These are phyloP conservation scores for Nicator chloris DNA, from an alignment of 2,113 vertebrate genomes.

Conservation along the genomic window DNA sequence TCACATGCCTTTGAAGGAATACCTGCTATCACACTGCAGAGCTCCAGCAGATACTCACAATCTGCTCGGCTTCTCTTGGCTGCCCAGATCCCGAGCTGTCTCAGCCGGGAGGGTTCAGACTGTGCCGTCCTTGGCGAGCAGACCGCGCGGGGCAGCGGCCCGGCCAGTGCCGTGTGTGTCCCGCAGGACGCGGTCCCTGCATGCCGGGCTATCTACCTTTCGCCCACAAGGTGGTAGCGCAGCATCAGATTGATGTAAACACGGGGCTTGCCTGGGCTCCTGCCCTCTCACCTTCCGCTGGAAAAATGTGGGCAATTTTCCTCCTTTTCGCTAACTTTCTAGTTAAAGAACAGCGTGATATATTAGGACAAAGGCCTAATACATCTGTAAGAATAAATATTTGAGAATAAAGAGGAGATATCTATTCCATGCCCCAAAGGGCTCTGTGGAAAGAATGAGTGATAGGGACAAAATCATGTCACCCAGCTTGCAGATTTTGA, in stretches of 20 bases:
- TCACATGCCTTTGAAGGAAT: neutral
- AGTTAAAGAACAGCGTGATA: neutral
- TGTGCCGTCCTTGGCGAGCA: no score
- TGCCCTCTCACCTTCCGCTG: neutral
- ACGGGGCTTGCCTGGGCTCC: neutral
- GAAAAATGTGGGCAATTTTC: neutral
- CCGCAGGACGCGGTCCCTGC: accelerated
- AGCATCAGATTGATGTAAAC: slow-evolving; percentile 50
- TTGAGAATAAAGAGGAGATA: neutral
- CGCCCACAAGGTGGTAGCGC: slow-evolving; percentile 75
- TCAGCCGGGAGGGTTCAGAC: neutral
- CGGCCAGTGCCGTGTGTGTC: accelerated
- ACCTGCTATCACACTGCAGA: neutral
- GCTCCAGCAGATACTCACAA: neutral
- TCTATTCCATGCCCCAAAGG: neutral
- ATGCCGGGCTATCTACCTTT: neutral
- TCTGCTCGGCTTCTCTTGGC: neutral
- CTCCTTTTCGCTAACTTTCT: neutral
- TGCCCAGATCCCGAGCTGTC: neutral
- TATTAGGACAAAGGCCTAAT: neutral
- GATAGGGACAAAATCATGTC: neutral
- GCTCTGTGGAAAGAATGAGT: neutral
- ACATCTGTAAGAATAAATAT: neutral
- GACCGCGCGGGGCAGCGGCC: neutral
- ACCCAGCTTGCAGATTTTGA: neutral